These are phyloP conservation scores for Paratrypauchen microcephalus DNA, from an alignment of 2,797 vertebrate genomes.

Conservation along the genomic window DNA sequence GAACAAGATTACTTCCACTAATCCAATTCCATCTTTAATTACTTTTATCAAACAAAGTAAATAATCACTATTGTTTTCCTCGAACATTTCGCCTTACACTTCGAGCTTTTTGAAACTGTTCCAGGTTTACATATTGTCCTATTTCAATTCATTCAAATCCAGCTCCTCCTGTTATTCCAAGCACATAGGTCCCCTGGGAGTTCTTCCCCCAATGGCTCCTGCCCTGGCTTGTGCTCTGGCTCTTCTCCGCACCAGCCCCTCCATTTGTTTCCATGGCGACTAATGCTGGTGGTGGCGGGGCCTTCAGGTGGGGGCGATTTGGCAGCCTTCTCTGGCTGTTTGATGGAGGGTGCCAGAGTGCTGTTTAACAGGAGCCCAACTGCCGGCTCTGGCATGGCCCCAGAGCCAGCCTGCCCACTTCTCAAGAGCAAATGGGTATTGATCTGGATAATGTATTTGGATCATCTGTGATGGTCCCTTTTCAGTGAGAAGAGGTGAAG, in stretches of 20 bases:
- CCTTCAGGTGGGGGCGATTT: constrained; percentile 50
- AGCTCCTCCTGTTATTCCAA: constrained; percentile 59
- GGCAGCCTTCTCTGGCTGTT: constrained; percentile 47
- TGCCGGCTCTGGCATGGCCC: constrained; percentile 55
- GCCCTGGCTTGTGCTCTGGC: constrained; percentile 53
- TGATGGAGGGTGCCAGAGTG: constrained; percentile 63
- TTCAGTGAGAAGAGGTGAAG: constrained; percentile 48
- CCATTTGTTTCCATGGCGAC: constrained; percentile 73
- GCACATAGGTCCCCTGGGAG: constrained; percentile 67
- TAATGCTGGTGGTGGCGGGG: constrained; percentile 65
- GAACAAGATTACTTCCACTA: not conserved
- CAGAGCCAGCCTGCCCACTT: constrained; percentile 49
- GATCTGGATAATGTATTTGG: constrained; percentile 68
- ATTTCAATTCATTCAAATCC: constrained; percentile 40
- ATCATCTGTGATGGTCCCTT: constrained; percentile 52
- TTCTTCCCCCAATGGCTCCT: constrained; percentile 22
- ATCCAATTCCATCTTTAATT: not conserved
- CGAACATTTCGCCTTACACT: not conserved
- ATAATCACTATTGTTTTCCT: not conserved
- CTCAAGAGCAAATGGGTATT: constrained; percentile 60
- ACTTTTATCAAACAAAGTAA: not conserved
- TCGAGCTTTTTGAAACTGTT: constrained; percentile 38
- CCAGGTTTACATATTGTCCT: constrained; percentile 24
- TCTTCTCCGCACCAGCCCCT: constrained; percentile 43
- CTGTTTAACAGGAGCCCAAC: constrained; percentile 50